Base-by-base conservation (phyloP, 2,113 vertebrate species). In the Centropus bengalensis region DNA sequence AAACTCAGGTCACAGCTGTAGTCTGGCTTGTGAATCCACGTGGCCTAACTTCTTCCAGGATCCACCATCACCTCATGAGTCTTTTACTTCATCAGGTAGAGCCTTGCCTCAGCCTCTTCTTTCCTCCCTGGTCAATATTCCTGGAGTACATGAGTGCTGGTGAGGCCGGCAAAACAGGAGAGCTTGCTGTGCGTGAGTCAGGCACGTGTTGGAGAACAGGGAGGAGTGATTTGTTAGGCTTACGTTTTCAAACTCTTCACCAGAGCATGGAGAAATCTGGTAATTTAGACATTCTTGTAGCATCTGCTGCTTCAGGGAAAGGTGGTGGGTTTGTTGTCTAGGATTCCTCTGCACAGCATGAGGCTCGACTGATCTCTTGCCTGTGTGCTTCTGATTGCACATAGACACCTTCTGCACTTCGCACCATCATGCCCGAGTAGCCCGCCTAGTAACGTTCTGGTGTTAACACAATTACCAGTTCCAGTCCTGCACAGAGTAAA, bases 141-240 rank as follows among this genome's bases (percentile, higher is more conserved):
- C 66, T 44, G 33, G 15, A 52, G 44, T 20, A 36, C 44, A 8
- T 2, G 3, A 20, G 21, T 0, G 1, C 52, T 54, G 63, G 9
- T 30, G 56, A 88, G 28, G 66, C 20, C 70, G 23, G 8, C 18
- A 24, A 59, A 75, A 23, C 13, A 59, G 26, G 28, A 45, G 54
- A 82, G 32, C 44, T 75, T 69, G 42, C 52, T 75, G 27, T 54
- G 42, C 44, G 32, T 20, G 38, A n/a, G 36, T 47, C 51, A 82
- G 36, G 28, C 45, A 7, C 10, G 0, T 8, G 16, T 23, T 42
- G 16, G 64, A 15, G n/a, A 13, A 10, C 2, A 1, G 10, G 16
- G 17, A 3, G 5, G 3, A 88, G 58, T 24, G 27, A 42, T 54
- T 15, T 51, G 36, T 67, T 24, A 70, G 24, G 70, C 66, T 40